These are phyloP conservation scores for Caenorhabditis latens DNA, from an alignment of 1,140 invertebrate species.

Conservation along the genomic window DNA sequence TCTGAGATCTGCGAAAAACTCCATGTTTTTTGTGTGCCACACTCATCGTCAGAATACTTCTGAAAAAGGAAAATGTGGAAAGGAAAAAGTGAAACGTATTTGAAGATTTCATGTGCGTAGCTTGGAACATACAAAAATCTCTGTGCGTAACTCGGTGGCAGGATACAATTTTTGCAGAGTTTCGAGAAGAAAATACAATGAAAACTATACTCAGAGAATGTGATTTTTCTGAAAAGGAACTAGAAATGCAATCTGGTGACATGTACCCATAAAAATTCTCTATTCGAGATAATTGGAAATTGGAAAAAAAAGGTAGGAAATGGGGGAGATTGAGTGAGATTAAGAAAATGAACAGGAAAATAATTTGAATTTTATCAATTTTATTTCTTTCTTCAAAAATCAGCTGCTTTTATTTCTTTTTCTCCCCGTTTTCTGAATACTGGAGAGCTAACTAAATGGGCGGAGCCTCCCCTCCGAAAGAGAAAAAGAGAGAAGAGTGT, in stretches of 20 bases:
- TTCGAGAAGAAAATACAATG: too few species aligned
- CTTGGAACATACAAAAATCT: too few species aligned
- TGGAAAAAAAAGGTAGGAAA: neutral
- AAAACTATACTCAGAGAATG: too few species aligned
- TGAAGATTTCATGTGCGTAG: too few species aligned
- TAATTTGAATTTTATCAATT: neutral
- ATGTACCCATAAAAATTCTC: too few species aligned
- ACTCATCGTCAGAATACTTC: neutral
- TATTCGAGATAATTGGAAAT: neutral
- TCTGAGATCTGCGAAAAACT: slow-evolving; percentile 27
- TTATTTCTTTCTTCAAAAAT: neutral
- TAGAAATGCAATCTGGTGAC: too few species aligned
- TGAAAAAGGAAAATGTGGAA: neutral
- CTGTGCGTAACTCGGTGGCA: too few species aligned
- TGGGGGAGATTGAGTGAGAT: neutral
- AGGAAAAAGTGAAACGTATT: neutral
- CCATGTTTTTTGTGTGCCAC: neutral
- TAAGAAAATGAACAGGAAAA: neutral
- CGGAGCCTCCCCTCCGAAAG: neutral
- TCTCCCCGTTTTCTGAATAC: neutral
- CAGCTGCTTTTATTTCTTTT: neutral
- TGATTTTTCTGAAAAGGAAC: too few species aligned
- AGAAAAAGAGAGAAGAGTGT: neutral
- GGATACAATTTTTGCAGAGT: too few species aligned
- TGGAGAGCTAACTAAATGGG: slow-evolving; percentile 12